These are phyloP conservation scores for Ptychobarbus kaznakovi DNA, from an alignment of 2,797 vertebrate genomes.

Conservation along the genomic window DNA sequence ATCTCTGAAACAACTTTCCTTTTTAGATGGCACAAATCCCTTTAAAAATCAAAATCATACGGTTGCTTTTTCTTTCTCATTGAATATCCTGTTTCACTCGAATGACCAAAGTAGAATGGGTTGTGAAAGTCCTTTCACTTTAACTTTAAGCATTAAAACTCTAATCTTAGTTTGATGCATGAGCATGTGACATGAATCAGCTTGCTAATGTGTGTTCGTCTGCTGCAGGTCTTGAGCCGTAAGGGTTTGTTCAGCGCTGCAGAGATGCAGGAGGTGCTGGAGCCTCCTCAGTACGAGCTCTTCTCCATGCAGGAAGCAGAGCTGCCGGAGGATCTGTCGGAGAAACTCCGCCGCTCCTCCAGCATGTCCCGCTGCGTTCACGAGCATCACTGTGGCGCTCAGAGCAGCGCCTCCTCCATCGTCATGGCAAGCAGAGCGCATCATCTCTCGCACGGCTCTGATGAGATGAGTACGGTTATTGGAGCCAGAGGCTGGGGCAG, in stretches of 20 bases:
- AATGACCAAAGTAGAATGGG: not conserved
- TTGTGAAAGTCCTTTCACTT: too few relatives aligned
- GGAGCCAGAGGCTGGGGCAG: conserved; percentile 65
- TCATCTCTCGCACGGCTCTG: conserved; percentile 11
- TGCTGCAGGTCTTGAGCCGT: conserved; percentile 71
- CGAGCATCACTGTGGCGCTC: conserved; percentile 93
- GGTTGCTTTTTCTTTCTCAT: not conserved
- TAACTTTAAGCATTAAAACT: not conserved
- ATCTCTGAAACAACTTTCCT: not conserved
- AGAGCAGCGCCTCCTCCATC: conserved; percentile 82
- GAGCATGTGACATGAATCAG: not conserved
- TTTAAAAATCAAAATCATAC: not conserved
- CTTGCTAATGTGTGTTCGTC: not conserved
- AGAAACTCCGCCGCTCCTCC: conserved; percentile 87
- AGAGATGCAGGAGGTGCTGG: conserved; percentile 89
- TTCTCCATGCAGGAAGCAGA: conserved; percentile 85
- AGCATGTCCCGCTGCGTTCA: conserved; percentile 89
- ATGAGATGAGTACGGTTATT: conserved; percentile 63
- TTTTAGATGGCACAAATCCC: not conserved
- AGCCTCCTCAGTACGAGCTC: conserved; percentile 93
- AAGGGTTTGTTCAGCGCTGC: conserved; percentile 80
- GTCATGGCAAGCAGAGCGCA: conserved; percentile 69
- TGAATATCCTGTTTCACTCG: not conserved
- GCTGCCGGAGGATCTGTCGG: conserved; percentile 86
- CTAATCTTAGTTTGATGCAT: not conserved